Conservation (phyloP, 2,797 vertebrate species). For the Sorex maritimensis region DNA sequence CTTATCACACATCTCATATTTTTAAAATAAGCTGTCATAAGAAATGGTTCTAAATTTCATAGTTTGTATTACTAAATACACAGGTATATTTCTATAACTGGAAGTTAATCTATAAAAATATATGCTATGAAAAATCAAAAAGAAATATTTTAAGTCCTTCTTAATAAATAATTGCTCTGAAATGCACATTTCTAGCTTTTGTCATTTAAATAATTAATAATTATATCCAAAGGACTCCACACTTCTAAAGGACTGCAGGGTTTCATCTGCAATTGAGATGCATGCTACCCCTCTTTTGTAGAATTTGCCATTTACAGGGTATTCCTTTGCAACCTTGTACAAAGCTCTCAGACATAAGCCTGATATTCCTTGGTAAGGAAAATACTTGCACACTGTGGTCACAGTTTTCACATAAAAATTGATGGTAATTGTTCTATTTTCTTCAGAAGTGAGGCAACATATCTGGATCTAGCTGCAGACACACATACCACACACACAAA, state of each 20-base stretch:
- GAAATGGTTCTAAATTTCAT: constrained; percentile 65
- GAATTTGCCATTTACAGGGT: background rate
- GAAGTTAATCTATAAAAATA: constrained; percentile 59
- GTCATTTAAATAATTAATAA: constrained; percentile 42
- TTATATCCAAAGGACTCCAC: constrained; percentile 49
- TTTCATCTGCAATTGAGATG: background rate
- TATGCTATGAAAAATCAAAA: constrained; percentile 50
- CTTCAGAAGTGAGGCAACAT: background rate
- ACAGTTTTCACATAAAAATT: constrained; percentile 21
- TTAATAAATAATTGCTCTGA: constrained; percentile 34
- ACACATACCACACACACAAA: background rate
- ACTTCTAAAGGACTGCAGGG: background rate
- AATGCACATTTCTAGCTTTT: constrained; percentile 47
- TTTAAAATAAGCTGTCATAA: constrained; percentile 62
- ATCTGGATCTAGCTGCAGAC: background rate
- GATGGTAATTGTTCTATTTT: constrained; percentile 26
- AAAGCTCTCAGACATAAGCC: background rate
- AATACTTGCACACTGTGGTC: background rate
- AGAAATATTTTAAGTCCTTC: constrained; percentile 58
- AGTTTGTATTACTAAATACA: constrained; percentile 76
- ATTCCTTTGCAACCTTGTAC: constrained; percentile 2
- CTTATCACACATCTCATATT: constrained; percentile 31
- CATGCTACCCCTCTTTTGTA: background rate
- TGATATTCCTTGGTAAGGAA: background rate
- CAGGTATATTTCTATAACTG: background rate